Base-by-base conservation (phyloP, 2,888 invertebrate genomes). In the Agriopis leucophaearia region DNA sequence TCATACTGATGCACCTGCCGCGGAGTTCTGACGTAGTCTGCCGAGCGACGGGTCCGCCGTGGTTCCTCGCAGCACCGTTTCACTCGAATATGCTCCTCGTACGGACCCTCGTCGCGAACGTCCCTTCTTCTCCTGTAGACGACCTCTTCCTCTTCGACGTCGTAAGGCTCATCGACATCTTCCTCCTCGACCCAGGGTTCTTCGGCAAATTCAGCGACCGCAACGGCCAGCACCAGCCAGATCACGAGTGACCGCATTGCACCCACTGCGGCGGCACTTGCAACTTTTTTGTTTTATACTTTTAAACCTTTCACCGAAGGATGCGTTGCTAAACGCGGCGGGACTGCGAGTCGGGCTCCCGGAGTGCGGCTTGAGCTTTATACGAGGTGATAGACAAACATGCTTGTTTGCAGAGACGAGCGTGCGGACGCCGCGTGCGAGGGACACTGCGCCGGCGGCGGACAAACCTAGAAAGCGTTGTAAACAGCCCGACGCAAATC, bases 1-100 rank as follows among this genome's bases (percentile, higher is more conserved):
- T 94, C 91, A 66, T 93, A 93, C 61, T 91, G 92, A 61, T 91
- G 92, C 1, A 90, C 81, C 57, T 90, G 89, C 0, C 90, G 82
- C 8, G 88, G 88, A 1, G 75, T 77, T 36, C 90, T 76, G 9
- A 81, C 78, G 65, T 82, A 83, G 0, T 87, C 84, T 0, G 81
- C 71, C 0, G 86, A 81, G 6, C 86, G 79, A 0, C 82, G 81
- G 8, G 69, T 75, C 38, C 86, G 74, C 8, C 75, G 64, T 10
- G 75, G 66, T 35, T 72, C 79, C 1, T 83, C 82, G 65, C 87
- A 85, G 36, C 84, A 79, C 51, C 89, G 78, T 71, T 91, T 90
- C 18, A 89, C 86, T 38, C 91, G 80, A 13, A 86, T 72, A 63
- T 89, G 90, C 54, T 91, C 90, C 8, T 88, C 87, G 18, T 80